Percentiles rank a stretch among this genome's conserved stretches.
Evolutionary conservation across 2,113 vertebrate genomes (phyloP).

Genomic region (Rhinichthys klamathensis): DNA sequence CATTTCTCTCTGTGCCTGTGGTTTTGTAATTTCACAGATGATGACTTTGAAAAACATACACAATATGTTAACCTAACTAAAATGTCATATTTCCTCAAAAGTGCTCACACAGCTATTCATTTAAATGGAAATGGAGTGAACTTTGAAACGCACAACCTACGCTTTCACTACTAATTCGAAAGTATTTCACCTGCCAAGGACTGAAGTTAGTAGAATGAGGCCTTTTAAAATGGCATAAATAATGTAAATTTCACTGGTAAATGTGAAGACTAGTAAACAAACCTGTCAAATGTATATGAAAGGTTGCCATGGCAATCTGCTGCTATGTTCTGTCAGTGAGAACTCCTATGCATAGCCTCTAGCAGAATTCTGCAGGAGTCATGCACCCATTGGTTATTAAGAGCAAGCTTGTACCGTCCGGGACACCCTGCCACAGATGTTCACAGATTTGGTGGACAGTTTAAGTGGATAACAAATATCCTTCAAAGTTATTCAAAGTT

Average conservation of each 20-base stretch:
- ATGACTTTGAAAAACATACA: conserved; percentile 60
- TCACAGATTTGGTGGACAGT: not conserved
- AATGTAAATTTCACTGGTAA: conserved; percentile 30
- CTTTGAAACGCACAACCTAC: conserved; percentile 51
- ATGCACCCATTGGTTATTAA: not conserved
- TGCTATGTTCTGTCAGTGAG: not conserved
- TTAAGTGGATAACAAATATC: not conserved
- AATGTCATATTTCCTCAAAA: conserved; percentile 61
- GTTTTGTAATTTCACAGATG: conserved; percentile 61
- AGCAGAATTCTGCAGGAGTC: conserved; percentile 21
- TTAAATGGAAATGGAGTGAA: conserved; percentile 61
- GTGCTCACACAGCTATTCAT: conserved; percentile 56
- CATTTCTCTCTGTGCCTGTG: conserved; percentile 44
- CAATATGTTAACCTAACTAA: conserved; percentile 60
- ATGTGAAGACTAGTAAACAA: conserved; percentile 44
- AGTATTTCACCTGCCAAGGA: conserved; percentile 43
- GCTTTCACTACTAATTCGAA: conserved; percentile 49
- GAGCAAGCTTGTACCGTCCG: not conserved
- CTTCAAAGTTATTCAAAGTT: no score
- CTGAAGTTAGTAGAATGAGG: conserved; percentile 41
- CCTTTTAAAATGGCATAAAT: conserved; percentile 33
- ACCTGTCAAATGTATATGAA: conserved; percentile 42
- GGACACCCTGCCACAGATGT: not conserved
- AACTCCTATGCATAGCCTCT: conserved; percentile 1
- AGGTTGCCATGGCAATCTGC: conserved; percentile 29